Conservation (phyloP, 2,888 invertebrate species). For the Leucoma salicis region DNA sequence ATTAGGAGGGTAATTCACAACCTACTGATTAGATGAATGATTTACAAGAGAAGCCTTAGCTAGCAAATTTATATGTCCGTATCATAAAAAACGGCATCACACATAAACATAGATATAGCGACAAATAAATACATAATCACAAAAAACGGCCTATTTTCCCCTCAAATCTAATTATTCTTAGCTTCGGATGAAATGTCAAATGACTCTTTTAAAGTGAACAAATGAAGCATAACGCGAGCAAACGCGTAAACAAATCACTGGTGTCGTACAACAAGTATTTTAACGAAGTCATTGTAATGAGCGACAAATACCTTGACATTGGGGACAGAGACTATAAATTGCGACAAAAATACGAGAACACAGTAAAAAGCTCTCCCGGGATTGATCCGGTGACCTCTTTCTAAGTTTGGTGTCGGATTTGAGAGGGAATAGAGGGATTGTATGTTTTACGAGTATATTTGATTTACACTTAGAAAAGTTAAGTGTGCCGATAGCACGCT, state of each 20-base stretch:
- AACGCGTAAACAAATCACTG: constrained; percentile 67
- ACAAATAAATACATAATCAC: too few relatives aligned
- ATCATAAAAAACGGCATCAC: too few relatives aligned
- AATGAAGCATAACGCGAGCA: constrained; percentile 39
- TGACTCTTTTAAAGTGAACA: constrained; percentile 29
- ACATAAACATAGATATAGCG: too few relatives aligned
- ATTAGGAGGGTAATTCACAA: too few relatives aligned
- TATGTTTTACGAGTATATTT: too few relatives aligned
- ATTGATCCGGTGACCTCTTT: constrained; percentile 30
- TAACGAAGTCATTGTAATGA: constrained; percentile 62
- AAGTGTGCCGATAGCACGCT: too few relatives aligned
- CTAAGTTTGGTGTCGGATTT: constrained; percentile 6
- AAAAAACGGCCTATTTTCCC: too few relatives aligned
- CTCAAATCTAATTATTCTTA: constrained; percentile 7
- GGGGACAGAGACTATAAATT: constrained; percentile 50
- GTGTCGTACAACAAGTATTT: constrained; percentile 65
- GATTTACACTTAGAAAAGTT: too few relatives aligned
- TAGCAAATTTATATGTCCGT: too few relatives aligned
- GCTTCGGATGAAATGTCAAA: constrained; percentile 18
- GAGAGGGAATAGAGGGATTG: neutral
- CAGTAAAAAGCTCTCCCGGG: constrained; percentile 51
- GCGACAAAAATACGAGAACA: constrained; percentile 42
- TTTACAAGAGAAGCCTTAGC: too few relatives aligned
- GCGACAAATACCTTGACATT: constrained; percentile 63
- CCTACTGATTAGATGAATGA: too few relatives aligned